These are phyloP conservation scores for Luperina testacea DNA, from an alignment of 2,888 invertebrate species.

Conservation along the genomic window DNA sequence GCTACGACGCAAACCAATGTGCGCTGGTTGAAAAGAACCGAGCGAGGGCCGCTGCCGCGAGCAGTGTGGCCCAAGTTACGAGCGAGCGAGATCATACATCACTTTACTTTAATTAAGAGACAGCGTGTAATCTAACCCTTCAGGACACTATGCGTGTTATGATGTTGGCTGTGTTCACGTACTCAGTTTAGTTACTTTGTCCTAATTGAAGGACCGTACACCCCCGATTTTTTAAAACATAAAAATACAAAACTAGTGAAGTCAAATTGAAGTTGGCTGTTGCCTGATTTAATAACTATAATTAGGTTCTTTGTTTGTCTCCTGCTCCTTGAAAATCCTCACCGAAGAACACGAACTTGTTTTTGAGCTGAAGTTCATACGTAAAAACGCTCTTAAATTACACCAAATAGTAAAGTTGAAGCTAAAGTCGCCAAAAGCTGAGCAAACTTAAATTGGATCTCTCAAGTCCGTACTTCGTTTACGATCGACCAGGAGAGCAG, in stretches of 20 bases:
- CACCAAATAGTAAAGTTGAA: conserved; percentile 57
- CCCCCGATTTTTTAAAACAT: no score
- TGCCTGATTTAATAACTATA: background rate
- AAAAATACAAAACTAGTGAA: background rate
- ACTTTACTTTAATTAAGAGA: background rate
- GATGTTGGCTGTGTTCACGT: background rate
- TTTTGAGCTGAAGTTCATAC: background rate
- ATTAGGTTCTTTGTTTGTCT: background rate
- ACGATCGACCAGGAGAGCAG: conserved; percentile 63
- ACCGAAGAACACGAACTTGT: background rate
- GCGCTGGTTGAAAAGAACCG: conserved; percentile 57
- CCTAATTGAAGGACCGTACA: background rate
- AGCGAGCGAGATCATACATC: conserved; percentile 1
- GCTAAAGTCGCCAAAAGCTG: conserved; percentile 77
- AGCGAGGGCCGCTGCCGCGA: conserved; percentile 20
- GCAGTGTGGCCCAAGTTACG: conserved; percentile 21
- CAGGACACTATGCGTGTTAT: no score
- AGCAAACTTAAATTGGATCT: conserved; percentile 84
- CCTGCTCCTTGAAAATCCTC: background rate
- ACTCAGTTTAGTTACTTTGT: background rate
- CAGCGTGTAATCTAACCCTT: no score
- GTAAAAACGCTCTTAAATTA: conserved; percentile 53
- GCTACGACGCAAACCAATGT: conserved; percentile 61
- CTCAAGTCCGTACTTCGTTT: conserved; percentile 64
- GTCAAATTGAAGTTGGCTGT: background rate